Conservation (phyloP, 1,140 invertebrate species). For the Apis dorsata region DNA sequence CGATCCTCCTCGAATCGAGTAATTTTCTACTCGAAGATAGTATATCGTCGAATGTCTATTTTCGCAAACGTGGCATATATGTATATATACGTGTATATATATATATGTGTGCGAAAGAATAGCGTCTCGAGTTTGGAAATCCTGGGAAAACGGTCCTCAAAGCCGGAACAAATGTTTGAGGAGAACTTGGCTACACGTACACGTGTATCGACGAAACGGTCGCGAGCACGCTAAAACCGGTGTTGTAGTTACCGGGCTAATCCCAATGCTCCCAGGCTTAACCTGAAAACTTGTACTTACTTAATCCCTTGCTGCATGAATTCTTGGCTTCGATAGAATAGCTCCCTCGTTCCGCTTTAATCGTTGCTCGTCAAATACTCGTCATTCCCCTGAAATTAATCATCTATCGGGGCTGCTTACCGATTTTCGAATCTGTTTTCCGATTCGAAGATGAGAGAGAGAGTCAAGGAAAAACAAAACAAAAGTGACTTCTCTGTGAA, state of each 20-base stretch:
- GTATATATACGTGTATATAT: neutral
- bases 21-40: neutral
- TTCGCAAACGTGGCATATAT: neutral
- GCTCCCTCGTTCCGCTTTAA: constrained; percentile 24
- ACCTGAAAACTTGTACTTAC: constrained; percentile 65
- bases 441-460: neutral
- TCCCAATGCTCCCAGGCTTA: constrained; percentile 54
- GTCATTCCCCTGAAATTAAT: constrained; percentile 15
- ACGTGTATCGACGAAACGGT: constrained; percentile 46
- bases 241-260: constrained; percentile 49
- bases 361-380: constrained; percentile 21
- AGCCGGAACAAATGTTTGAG: constrained; percentile 54
- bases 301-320: constrained; percentile 59
- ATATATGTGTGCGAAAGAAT: neutral
- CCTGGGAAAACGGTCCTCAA: constrained; percentile 32
- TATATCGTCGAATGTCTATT: neutral
- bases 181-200: constrained; percentile 31
- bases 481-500: too few relatives aligned
- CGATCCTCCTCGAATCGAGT: neutral
- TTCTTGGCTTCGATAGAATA: constrained; percentile 59
- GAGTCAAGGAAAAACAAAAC: too few relatives aligned
- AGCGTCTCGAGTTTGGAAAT: constrained; percentile 14
- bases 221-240: constrained; percentile 11
- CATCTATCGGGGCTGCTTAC: neutral
- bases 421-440: constrained; percentile 14